A percentile compares a stretch with the other conserved stretches of the same genome.
These are phyloP conservation scores for Neogobius melanostomus DNA, from an alignment of 2,113 vertebrate genomes.

Conservation along the genomic window DNA sequence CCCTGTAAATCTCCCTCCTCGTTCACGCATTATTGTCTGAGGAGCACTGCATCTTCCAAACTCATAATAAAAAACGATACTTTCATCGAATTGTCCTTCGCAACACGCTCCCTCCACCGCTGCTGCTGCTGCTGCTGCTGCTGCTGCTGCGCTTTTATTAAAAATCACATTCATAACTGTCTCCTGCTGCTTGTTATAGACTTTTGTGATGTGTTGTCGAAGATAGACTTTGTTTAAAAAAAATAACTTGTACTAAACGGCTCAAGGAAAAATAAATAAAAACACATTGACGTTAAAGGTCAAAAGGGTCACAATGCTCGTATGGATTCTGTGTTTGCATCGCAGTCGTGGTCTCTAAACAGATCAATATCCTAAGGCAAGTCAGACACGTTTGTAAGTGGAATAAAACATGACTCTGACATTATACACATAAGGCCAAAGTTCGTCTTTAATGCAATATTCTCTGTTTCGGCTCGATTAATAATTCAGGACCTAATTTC, in stretches of 20 bases:
- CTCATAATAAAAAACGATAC: conserved; percentile 47
- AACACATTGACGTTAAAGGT: neutral
- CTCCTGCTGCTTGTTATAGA: conserved; percentile 20
- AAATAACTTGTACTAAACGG: too few species aligned
- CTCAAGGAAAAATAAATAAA: too few species aligned
- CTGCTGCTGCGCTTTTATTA: conserved; percentile 51
- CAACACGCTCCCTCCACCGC: conserved; percentile 38
- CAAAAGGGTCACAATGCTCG: neutral
- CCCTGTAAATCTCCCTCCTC: conserved; percentile 37
- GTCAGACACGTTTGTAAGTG: neutral
- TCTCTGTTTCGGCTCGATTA: neutral
- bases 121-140: conserved; percentile 50
- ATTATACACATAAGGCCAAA: conserved; percentile 2
- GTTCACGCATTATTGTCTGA: conserved; percentile 30
- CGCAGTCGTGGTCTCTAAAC: neutral
- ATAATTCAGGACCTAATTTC: neutral
- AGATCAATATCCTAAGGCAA: neutral
- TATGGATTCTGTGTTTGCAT: neutral
- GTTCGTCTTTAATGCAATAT: neutral
- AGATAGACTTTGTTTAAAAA: conserved; percentile 14
- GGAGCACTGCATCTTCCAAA: conserved; percentile 42
- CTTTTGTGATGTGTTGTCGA: conserved; percentile 9
- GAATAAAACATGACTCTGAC: conserved; percentile 3
- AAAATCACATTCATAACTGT: conserved; percentile 43
- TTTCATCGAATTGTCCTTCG: conserved; percentile 10